phyloP scores from a whole-genome alignment of 2,113 vertebrate genomes.

The Ellobius talpinus region DNA sequence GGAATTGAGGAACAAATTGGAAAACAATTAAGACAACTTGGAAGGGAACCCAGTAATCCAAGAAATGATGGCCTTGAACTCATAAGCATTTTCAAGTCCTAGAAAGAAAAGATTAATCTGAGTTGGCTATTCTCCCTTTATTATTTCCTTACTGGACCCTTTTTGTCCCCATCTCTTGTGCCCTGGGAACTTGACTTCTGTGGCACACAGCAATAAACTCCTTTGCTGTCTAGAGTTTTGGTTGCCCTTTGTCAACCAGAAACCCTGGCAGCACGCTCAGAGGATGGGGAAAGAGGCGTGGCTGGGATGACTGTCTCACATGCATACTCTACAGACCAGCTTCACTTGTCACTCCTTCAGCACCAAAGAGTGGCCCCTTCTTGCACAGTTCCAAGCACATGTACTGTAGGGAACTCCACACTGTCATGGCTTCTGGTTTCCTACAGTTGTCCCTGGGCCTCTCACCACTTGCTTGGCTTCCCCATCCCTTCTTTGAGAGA shows the following conservation, averaged over 20 bases:
- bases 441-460: not conserved
- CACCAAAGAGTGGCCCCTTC: not conserved
- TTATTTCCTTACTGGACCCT: not conserved
- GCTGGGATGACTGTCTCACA: rapidly evolving
- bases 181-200: not conserved
- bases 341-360: not conserved
- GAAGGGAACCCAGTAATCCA: not conserved
- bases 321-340: not conserved
- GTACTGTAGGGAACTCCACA: not conserved
- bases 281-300: not conserved
- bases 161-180: not conserved
- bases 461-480: not conserved
- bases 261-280: not conserved
- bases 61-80: not conserved
- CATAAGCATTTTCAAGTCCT: constrained; percentile 17
- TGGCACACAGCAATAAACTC: not conserved
- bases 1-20: not conserved
- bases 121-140: not conserved
- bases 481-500: not conserved
- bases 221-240: not conserved
- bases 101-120: not conserved
- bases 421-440: not conserved
- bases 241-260: not conserved
- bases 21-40: not conserved
- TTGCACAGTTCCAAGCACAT: not conserved